Base-by-base conservation (phyloP, 2,797 vertebrate genomes). In the Heliangelus exortis region DNA sequence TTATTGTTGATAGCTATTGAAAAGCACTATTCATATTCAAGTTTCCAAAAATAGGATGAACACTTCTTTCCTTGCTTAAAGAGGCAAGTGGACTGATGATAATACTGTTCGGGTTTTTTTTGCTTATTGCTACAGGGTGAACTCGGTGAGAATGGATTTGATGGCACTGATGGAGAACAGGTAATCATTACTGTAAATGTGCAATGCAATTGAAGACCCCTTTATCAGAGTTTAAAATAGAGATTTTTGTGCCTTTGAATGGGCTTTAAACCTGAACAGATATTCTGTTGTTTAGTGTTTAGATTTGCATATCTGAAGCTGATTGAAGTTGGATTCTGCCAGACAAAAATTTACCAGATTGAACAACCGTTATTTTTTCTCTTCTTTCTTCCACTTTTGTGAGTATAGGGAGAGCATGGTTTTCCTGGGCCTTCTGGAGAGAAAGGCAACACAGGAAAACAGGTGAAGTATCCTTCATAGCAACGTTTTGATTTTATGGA, bases 111-210 rank as follows among this genome's bases (percentile, higher is more conserved):
- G 14, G 2, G 5, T 26, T 31, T 5, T 5, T 55, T 86, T 36
- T n/a, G 15, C 66, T 83, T 76, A 26, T 67, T 90, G 34, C 17
- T 73, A 31, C 96, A 99, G 98, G 98, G 99, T 28, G 98, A 98
- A 7, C 63, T 96, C 41, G 98, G 98, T 72, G 98, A 98, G 14
- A 55, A 97, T 58, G 98, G 98, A 13, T 95, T 98, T 90, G 96
- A 98, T 90, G 98, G 98, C 21, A 95, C 98, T 10, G 47, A 95
- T 36, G 98, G 98, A 94, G 98, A 98, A 83, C 98, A 98, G 98
- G 99, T 99, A 94, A 81, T 11, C 33, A 33, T 77, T 66, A 9
- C n/a, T 84, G 81, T 51, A 75, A 29, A 62, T 16, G 12, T 58
- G 17, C 16, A 18, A 9, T 26, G 57, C 51, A 62, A 12, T 45